phyloP scores from a whole-genome alignment of 2,797 vertebrate species.

The Anas bernieri region DNA sequence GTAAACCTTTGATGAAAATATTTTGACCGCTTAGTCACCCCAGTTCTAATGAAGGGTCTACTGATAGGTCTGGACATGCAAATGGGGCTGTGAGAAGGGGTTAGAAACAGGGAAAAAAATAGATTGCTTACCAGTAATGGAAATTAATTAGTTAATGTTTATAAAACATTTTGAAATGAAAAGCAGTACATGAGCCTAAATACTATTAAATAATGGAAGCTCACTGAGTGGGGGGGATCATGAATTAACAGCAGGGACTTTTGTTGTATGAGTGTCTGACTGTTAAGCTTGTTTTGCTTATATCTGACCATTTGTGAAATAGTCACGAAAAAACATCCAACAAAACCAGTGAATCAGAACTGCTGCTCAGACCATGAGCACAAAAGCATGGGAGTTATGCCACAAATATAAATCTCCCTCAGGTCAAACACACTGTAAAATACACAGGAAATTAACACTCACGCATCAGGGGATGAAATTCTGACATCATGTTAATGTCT shows the following conservation, averaged over 20 bases:
- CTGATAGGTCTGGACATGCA: not conserved
- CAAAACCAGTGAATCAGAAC: not conserved
- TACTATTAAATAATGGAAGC: not conserved
- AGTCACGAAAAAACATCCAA: not conserved
- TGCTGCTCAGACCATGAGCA: not conserved
- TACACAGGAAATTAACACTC: not conserved
- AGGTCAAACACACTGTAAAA: not conserved
- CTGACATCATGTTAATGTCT: not conserved
- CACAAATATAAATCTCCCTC: not conserved
- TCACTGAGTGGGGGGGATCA: not conserved
- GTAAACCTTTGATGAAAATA: not conserved
- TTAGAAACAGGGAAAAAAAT: not conserved
- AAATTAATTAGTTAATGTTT: not conserved
- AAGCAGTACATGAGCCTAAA: not conserved
- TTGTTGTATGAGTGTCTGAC: not conserved
- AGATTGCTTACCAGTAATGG: not conserved
- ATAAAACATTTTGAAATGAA: not conserved
- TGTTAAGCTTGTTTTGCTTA: not conserved
- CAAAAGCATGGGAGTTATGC: not conserved
- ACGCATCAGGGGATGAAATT: not conserved
- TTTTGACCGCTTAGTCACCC: not conserved
- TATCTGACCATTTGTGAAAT: not conserved
- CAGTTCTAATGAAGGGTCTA: not conserved
- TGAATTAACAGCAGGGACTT: not conserved
- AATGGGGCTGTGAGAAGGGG: not conserved